These are phyloP conservation scores for Hanleya hanleyi DNA, from an alignment of 2,888 invertebrate genomes.

Conservation along the genomic window DNA sequence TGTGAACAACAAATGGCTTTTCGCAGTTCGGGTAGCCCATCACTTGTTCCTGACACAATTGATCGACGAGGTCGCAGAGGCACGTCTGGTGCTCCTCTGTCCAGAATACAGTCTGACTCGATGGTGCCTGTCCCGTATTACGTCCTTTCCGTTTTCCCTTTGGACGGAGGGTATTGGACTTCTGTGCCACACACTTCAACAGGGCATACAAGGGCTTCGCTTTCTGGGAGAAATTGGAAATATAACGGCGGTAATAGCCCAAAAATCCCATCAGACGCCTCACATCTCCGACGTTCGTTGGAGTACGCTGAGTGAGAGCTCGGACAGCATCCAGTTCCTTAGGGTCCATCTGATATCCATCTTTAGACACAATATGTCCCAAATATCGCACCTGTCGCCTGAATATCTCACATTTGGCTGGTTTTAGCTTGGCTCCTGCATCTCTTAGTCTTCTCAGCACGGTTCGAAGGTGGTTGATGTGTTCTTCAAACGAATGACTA, in stretches of 20 bases:
- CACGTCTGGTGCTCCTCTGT: not conserved
- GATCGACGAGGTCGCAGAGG: not conserved
- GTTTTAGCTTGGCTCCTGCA: not conserved
- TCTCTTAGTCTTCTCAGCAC: constrained; percentile 2
- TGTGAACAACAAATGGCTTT: not conserved
- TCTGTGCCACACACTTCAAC: not conserved
- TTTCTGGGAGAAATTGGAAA: not conserved
- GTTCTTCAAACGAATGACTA: not conserved
- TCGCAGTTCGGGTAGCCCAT: constrained; percentile 2
- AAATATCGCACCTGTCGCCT: constrained; percentile 14
- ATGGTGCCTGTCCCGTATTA: not conserved
- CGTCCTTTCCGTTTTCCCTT: not conserved
- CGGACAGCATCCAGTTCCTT: not conserved
- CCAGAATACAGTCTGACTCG: not conserved
- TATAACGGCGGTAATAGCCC: not conserved
- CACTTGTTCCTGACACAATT: constrained; percentile 8
- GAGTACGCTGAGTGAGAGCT: not conserved
- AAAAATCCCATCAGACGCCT: constrained; percentile 4
- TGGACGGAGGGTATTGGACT: not conserved
- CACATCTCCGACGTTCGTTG: not conserved
- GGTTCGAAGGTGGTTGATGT: not conserved
- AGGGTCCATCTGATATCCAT: constrained; percentile 10
- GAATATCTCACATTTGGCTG: constrained; percentile 20
- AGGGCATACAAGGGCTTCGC: constrained; percentile 13
- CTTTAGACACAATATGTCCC: constrained; percentile 12